These are phyloP conservation scores for Zophobas atratus DNA, from an alignment of 1,140 invertebrate genomes.

Conservation along the genomic window DNA sequence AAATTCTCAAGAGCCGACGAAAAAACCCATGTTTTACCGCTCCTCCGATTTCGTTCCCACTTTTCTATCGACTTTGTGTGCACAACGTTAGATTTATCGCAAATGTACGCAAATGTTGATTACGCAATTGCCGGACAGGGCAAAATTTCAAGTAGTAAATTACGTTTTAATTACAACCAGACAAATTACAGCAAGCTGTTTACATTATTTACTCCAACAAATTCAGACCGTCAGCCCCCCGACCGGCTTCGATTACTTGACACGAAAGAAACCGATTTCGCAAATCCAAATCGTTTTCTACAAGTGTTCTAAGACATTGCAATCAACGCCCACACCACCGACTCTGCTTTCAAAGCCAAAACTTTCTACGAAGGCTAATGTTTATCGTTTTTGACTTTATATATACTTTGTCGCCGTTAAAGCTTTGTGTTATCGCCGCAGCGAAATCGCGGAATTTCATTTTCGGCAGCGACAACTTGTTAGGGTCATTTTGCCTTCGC, in stretches of 20 bases:
- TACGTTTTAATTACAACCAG: conserved; percentile 47
- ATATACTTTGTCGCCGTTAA: too few species aligned
- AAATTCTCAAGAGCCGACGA: conserved; percentile 4
- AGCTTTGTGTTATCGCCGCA: too few species aligned
- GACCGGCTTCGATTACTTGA: conserved; percentile 26
- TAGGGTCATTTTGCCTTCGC: too few species aligned
- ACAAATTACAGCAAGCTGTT: conserved; percentile 46
- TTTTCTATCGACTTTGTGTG: neutral
- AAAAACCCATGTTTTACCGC: neutral
- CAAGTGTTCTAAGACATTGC: neutral
- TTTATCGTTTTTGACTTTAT: too few species aligned
- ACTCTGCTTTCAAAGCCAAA: neutral
- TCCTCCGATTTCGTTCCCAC: neutral
- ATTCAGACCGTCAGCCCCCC: conserved; percentile 19
- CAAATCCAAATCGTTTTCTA: too few species aligned
- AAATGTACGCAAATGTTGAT: conserved; percentile 36
- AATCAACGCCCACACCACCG: neutral
- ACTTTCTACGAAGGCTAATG: too few species aligned
- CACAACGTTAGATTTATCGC: conserved; percentile 13
- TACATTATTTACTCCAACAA: conserved; percentile 45
- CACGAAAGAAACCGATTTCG: neutral
- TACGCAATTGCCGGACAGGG: conserved; percentile 29
- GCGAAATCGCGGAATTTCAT: too few species aligned
- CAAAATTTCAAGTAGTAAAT: conserved; percentile 46
- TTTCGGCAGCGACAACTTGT: too few species aligned